Conservation (phyloP, 2,888 invertebrate species). For the Lithosia quadra region DNA sequence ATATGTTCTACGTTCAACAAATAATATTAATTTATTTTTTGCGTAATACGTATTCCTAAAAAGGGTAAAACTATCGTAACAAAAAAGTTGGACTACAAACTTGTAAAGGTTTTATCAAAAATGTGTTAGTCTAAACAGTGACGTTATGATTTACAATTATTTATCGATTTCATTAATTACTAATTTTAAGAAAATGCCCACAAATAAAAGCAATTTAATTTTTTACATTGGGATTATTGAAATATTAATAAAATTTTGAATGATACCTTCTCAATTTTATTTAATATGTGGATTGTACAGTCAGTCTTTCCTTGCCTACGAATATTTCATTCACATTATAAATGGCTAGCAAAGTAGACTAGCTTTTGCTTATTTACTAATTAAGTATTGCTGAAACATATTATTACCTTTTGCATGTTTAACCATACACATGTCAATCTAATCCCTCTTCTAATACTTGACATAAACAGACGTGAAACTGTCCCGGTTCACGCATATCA, state of each 20-base stretch:
- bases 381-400: constrained; percentile 6
- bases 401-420: neutral
- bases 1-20: constrained; percentile 70
- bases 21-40: constrained; percentile 58
- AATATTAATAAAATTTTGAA: neutral
- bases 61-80: constrained; percentile 75
- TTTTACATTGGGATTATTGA: neutral
- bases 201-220: too few relatives aligned
- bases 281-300: neutral
- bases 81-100: constrained; percentile 72
- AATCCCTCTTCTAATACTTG: neutral
- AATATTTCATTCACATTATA: neutral
- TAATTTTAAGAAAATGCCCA: too few relatives aligned
- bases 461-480: neutral
- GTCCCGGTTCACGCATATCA: neutral
- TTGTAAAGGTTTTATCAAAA: constrained; percentile 84
- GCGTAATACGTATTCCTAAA: constrained; percentile 70
- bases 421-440: neutral
- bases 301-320: constrained; percentile 10
- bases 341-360: neutral
- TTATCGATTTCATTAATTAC: neutral
- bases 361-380: constrained; percentile 14
- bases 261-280: neutral
- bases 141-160: constrained; percentile 42
- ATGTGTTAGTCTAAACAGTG: constrained; percentile 61